Conservation (phyloP, 2,113 vertebrate genomes). For the Papio anubis region DNA sequence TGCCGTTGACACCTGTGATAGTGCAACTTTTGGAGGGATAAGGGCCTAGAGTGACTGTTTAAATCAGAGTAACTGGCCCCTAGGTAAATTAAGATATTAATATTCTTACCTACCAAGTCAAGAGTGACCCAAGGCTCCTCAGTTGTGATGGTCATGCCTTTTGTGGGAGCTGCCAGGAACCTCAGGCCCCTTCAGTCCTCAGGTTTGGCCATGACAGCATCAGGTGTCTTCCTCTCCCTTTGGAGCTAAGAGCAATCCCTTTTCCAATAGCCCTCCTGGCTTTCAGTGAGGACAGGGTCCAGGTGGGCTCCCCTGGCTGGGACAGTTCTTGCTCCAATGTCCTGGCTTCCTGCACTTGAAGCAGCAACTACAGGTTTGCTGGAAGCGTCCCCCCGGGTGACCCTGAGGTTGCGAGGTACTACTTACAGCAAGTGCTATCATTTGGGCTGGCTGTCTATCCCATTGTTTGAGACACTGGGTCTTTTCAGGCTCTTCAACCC, state of each 20-base stretch:
- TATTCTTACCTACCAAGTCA: too few species aligned
- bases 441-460: not conserved
- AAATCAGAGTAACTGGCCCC: not conserved
- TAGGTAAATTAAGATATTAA: not conserved
- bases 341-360: not conserved
- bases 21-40: too few species aligned
- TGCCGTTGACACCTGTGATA: too few species aligned
- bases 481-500: not conserved
- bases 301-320: not conserved
- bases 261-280: not conserved
- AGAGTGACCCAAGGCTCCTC: fast-evolving
- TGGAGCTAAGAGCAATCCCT: not conserved
- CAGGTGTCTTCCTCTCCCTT: not conserved
- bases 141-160: too few species aligned
- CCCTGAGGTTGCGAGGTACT: too few species aligned
- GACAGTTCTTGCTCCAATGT: not conserved
- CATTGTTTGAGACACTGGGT: not conserved
- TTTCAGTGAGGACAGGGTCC: not conserved
- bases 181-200: too few species aligned
- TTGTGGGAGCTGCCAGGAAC: too few species aligned
- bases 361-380: not conserved
- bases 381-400: too few species aligned
- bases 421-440: not conserved
- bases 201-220: too few species aligned
- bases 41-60: too few species aligned